Evolutionary conservation across 2,797 vertebrate species (phyloP), one percentile per base, ranked within the genome.

Genomic region (Hipposideros larvatus): DNA sequence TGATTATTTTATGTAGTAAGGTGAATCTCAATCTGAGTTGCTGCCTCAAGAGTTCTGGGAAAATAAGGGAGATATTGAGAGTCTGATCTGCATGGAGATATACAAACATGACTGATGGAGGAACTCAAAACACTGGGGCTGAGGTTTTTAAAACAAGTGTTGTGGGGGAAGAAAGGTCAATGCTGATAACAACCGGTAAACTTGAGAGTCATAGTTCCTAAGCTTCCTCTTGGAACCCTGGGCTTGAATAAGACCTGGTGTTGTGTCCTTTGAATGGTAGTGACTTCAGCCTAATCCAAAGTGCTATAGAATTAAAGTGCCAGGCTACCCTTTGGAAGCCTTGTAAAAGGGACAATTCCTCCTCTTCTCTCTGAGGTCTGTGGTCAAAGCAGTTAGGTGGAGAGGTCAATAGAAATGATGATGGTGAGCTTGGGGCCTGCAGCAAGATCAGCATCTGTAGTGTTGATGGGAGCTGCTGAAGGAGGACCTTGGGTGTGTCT

Each of bases 81-180:
- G 19, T 7, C 9, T n/a, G 77, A 6, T 84, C 65, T 51, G 11
- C 4, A 26, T 53, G 13, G 41, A 5, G 7, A 26, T 37, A 31
- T 4, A 5, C 16, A 70, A 10, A 53, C 1, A 22, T 53, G 26
- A n/a, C 53, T 24, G n/a, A 65, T 0, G 5, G 3, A 89, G 16
- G 24, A 11, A 53, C 41, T 75, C 14, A 15, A 37, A 51, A 16
- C 18, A 19, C 8, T n/a, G 28, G 63, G 37, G 13, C 31, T 77
- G 24, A 41, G 19, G 57, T 28, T 75, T 95, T 48, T 13, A 34
- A 61, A 66, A 24, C 16, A 68, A 82, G 41, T 28, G 5, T 1
- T 13, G 2, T 10, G 2, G 13, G 55, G 6, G 14, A 3, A 37
- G n/a, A 31, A 37, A 14, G 28, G 11, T 48, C 18, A 48, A 0